A percentile compares a stretch with the other conserved stretches of the same genome.
phyloP scores from a whole-genome alignment of 1,140 invertebrate genomes.

The Heliothis virescens region DNA sequence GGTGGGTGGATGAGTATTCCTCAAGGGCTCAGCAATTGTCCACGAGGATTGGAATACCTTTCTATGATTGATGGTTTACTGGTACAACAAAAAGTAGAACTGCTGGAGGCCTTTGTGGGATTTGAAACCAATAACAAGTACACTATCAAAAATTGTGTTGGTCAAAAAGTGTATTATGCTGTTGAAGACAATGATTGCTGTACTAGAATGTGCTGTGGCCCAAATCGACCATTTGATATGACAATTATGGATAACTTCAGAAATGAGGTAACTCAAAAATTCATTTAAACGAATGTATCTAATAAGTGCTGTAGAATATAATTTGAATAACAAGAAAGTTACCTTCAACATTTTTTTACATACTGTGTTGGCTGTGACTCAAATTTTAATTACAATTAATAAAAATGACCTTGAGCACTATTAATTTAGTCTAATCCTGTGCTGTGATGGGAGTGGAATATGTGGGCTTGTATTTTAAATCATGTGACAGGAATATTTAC shows the following conservation, averaged over 20 bases:
- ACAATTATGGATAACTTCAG: constrained; percentile 92
- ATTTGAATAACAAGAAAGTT: no score
- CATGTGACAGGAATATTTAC: no score
- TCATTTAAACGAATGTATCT: no score
- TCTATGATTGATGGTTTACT: constrained; percentile 95
- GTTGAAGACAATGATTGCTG: constrained; percentile 94
- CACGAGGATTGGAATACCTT: constrained; percentile 97
- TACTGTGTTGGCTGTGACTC: neutral
- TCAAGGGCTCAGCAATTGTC: constrained; percentile 92
- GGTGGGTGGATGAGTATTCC: constrained; percentile 94
- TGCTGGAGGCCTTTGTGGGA: constrained; percentile 94
- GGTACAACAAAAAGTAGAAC: constrained; percentile 95
- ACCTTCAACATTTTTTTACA: neutral
- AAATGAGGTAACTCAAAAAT: constrained; percentile 88
- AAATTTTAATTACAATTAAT: constrained; percentile 11
- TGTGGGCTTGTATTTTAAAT: no score
- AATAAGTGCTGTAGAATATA: no score
- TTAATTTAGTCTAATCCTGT: constrained; percentile 6
- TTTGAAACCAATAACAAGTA: constrained; percentile 97
- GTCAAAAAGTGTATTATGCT: constrained; percentile 94
- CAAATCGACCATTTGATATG: constrained; percentile 93
- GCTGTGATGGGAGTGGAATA: no score
- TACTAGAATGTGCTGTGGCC: constrained; percentile 92
- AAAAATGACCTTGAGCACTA: constrained; percentile 1
- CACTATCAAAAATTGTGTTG: constrained; percentile 91